Evolutionary conservation across 2,797 vertebrate genomes (phyloP), one percentile per base, ranked within the genome.

Genomic region (Sternarchorhynchus goeldii): DNA sequence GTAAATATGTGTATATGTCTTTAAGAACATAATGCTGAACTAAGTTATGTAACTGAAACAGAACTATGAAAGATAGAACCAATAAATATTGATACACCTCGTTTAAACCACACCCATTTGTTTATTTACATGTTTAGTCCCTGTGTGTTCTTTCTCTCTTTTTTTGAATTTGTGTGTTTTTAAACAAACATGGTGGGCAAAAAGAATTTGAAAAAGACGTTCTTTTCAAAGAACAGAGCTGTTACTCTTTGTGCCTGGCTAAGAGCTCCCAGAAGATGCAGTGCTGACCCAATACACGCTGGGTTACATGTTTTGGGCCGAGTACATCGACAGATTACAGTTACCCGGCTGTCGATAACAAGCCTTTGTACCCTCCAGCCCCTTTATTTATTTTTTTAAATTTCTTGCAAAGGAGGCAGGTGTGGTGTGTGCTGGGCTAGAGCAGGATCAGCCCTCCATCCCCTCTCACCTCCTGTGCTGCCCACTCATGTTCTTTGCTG

Each of bases 11-110:
- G 83, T 90, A 88, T 88, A 90, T 89, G 90, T 92, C 88, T 81
- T 89, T 87, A 80, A 83, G 83, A 86, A 86, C 85, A 87, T 88
- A 88, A 89, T 87, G 84, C 85, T 90, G 83, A 92, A 83, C 88
- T 86, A 82, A 87, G 85, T 90, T 64, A 87, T 91, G 90, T 94
- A 90, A 85, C 81, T 86, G 72, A 87, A 85, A 82, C 77, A 87
- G 89, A 84, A 84, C 76, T 78, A 76, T 58, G 64, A 90, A 84
- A 82, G 59, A 78, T 81, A 84, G 70, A 85, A 83, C 74, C 79
- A 93, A 93, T 93, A 94, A 93, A 93, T 84, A 90, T 89, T 86
- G 83, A 92, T 88, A 91, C 87, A 80, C 55, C n/a, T 81, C 82
- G 80, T 88, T 88, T 84, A 84, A 83, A 84, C 55, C 64, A 7